Evolutionary conservation across 2,888 invertebrate species (phyloP), one percentile per base, ranked within the genome.

Genomic region (Tetranychus truncatus): DNA sequence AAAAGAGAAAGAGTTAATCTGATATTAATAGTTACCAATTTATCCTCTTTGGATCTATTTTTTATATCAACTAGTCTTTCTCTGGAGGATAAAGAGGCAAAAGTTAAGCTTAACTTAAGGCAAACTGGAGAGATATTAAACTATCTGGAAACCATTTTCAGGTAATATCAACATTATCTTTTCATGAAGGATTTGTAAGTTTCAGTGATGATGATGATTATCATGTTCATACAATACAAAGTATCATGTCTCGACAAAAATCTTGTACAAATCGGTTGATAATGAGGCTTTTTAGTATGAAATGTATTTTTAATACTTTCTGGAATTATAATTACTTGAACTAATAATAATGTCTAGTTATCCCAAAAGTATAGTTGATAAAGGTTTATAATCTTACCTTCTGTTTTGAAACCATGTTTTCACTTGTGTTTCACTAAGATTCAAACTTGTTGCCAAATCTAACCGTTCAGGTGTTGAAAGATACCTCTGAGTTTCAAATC

Each of bases 401-500:
- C 80, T 73, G 72, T 80, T 80, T 71, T 80, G 80, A 76, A 80
- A 80, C 80, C 80, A 80, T n/a, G 80, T 80, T 71, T 80, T 80
- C 7, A 80, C 80, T 83, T 87, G 87, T 0, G 96, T 96, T 85
- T 96, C 96, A 18, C 95, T 95, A 21, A 96, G 86, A 82, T 90
- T 93, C 73, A 96, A 86, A 0, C 93, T 92, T 0, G 91, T 89
- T 0, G 96, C 96, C 76, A 96, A 85, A 82, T 96, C 96, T 15
- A 96, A 94, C 7, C 96, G 86, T 83, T 96, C 96, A 0, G 96
- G 96, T 0, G 96, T 96, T 21, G 94, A 95, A 1, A 96, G 87
- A 84, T 96, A 95, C 76, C 95, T 86, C 82, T 96, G 96, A 1
- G 91, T 89, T 81, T 95, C 95, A 83, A 96, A 96, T 72, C 77